Percentiles rank a stretch among this genome's conserved stretches.
phyloP scores from a whole-genome alignment of 2,888 invertebrate genomes.

The Autographa pulchrina region DNA sequence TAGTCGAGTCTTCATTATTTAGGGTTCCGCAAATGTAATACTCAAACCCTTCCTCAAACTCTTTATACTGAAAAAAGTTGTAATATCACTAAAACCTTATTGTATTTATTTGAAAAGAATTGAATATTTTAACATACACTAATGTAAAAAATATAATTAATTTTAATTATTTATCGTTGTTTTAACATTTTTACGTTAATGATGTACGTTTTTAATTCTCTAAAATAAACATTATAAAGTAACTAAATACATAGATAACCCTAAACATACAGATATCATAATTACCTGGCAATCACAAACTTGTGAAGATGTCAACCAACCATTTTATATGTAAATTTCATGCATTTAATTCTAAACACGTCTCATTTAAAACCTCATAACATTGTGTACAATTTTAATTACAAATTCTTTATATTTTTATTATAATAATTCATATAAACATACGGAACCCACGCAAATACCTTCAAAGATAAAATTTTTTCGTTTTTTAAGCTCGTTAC shows the following conservation, averaged over 20 bases:
- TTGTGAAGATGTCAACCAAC: neutral
- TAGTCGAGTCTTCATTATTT: slow-evolving; percentile 44
- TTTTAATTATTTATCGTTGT: neutral
- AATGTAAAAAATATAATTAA: no score
- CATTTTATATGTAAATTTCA: neutral
- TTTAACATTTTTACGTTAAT: neutral
- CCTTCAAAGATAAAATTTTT: slow-evolving; percentile 30
- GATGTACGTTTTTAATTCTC: neutral
- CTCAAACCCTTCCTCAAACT: neutral
- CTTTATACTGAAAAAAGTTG: no score
- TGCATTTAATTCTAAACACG: neutral
- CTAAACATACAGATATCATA: neutral
- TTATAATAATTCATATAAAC: neutral
- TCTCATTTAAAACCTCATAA: neutral
- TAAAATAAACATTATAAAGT: neutral
- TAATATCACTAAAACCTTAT: no score
- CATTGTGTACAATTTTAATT: slow-evolving; percentile 5
- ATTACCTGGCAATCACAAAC: neutral
- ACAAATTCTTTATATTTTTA: neutral
- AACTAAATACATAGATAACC: neutral
- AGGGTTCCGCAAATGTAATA: slow-evolving; percentile 21
- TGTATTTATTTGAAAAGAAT: no score
- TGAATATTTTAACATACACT: no score
- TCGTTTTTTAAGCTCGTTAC: slow-evolving; percentile 73
- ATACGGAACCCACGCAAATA: slow-evolving; percentile 6